These are phyloP conservation scores for Coilia nasus DNA, from an alignment of 2,797 vertebrate genomes.

Conservation along the genomic window DNA sequence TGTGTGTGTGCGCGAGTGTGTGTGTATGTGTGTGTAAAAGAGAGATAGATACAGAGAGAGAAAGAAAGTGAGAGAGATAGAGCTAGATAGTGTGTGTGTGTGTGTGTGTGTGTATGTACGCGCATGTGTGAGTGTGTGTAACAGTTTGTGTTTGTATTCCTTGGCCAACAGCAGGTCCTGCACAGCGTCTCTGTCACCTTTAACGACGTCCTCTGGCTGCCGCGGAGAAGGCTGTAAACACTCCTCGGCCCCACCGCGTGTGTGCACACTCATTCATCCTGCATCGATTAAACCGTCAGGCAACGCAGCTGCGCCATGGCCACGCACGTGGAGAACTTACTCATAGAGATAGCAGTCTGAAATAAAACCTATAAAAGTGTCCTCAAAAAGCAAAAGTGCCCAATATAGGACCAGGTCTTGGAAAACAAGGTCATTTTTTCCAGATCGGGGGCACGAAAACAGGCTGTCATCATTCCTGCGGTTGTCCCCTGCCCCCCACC, in stretches of 20 bases:
- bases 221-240: background rate
- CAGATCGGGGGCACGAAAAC: too few species aligned
- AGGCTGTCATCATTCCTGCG: background rate
- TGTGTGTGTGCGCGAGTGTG: background rate
- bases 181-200: slow-evolving; percentile 19
- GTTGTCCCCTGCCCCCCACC: background rate
- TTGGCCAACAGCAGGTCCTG: background rate
- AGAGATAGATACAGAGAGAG: too few species aligned
- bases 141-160: background rate
- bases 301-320: background rate
- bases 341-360: too few species aligned
- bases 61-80: too few species aligned
- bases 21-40: background rate
- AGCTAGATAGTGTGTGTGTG: background rate
- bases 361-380: too few species aligned
- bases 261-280: background rate
- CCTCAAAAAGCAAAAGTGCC: too few species aligned
- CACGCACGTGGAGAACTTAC: too few species aligned
- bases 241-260: background rate
- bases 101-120: background rate
- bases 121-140: too few species aligned
- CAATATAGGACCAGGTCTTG: too few species aligned
- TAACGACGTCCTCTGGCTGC: slow-evolving; percentile 10
- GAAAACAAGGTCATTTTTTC: too few species aligned
- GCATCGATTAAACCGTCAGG: slow-evolving; percentile 11